Conservation (phyloP, 2,113 vertebrate genomes). For the Zeus faber region DNA sequence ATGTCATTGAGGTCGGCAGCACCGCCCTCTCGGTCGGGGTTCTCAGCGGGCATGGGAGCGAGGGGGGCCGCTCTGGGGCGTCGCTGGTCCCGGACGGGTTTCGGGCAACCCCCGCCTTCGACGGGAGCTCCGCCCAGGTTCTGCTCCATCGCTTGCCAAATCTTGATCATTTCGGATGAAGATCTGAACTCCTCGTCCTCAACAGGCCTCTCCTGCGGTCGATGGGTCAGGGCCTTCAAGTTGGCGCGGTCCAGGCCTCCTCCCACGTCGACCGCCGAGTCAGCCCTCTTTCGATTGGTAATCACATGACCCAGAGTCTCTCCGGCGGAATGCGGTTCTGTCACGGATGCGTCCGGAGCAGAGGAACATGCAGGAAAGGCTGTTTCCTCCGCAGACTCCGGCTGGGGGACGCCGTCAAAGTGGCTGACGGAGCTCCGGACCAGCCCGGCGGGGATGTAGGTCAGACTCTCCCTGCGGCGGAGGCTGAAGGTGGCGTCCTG, state of each 20-base stretch:
- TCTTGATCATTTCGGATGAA: constrained; percentile 77
- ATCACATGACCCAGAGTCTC: constrained; percentile 4
- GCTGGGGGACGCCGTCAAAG: constrained; percentile 76
- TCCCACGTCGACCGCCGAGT: constrained; percentile 3
- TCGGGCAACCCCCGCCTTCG: not conserved
- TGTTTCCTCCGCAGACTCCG: not conserved
- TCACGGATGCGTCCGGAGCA: not conserved
- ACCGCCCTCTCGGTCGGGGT: not conserved
- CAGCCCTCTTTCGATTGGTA: constrained; percentile 21
- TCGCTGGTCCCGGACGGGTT: constrained; percentile 5
- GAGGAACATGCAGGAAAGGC: too few relatives aligned
- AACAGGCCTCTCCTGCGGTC: constrained; percentile 17
- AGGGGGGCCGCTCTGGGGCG: constrained; percentile 7
- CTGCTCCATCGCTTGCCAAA: constrained; percentile 81
- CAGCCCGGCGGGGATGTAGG: constrained; percentile 88
- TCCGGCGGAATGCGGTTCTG: not conserved
- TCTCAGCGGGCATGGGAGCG: not conserved
- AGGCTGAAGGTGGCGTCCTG: constrained; percentile 76
- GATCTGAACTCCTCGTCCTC: constrained; percentile 77
- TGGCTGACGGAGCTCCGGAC: constrained; percentile 84
- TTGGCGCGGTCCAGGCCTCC: constrained; percentile 9
- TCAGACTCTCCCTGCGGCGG: constrained; percentile 88
- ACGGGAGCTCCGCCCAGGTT: constrained; percentile 29
- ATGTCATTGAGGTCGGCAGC: constrained; percentile 70
- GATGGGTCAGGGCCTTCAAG: constrained; percentile 13